Evolutionary conservation across 2,888 invertebrate genomes (phyloP).

Genomic region (Abscondita cerata): DNA sequence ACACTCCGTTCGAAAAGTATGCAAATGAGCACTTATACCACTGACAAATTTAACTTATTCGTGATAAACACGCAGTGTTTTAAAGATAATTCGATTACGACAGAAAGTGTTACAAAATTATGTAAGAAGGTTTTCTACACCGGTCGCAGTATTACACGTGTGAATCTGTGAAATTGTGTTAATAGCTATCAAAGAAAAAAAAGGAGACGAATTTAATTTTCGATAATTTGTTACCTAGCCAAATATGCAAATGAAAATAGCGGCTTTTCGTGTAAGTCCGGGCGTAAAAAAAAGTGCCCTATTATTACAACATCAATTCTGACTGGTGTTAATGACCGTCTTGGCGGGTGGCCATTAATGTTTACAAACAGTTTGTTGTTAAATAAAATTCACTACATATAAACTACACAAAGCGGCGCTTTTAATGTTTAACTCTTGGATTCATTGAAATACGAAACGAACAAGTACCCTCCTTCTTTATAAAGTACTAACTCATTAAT

Average conservation of each 20-base stretch:
- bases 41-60: too few relatives aligned
- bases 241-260: conserved; percentile 20
- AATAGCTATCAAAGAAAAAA: background rate
- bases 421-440: conserved; percentile 5
- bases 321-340: conserved; percentile 23
- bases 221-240: background rate
- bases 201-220: background rate
- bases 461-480: conserved; percentile 17
- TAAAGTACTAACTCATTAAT: background rate
- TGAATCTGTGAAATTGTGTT: background rate
- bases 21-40: too few relatives aligned
- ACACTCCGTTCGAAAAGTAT: too few relatives aligned
- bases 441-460: conserved; percentile 1
- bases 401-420: background rate
- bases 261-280: conserved; percentile 18
- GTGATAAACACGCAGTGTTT: too few relatives aligned
- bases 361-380: conserved; percentile 21
- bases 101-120: too few relatives aligned
- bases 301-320: conserved; percentile 18
- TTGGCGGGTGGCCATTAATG: conserved; percentile 18
- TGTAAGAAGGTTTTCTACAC: too few relatives aligned
- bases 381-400: conserved; percentile 2
- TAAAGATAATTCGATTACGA: too few relatives aligned
- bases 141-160: background rate
- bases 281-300: conserved; percentile 20